Evolutionary conservation across 2,113 vertebrate species (phyloP), one percentile per base, ranked within the genome.

Genomic region (Chionodraco myersi): DNA sequence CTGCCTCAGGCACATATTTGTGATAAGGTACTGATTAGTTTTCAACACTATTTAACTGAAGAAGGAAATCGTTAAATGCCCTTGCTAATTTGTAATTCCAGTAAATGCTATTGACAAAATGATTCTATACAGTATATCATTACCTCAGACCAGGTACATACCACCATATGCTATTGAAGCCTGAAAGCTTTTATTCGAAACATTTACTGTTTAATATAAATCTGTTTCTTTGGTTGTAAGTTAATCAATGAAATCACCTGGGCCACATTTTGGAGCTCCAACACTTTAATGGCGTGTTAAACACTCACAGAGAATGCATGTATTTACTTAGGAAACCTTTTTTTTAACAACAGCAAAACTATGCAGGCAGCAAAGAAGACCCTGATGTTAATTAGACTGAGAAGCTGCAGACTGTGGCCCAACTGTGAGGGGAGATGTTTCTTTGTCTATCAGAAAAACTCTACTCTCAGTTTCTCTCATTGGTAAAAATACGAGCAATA

Each of bases 331-430:
- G 13, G 21, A 59, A 30, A 45, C 1, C 0, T 21, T 30, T 26
- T 47, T 72, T 67, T 8, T 6, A 6, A 67, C 36, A 16, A 16
- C 5, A 63, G 15, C 10, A 51, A 62, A 58, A 57, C 57, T 10
- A 10, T 66, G 16, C 26, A 49, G 47, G 44, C 48, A 60, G 16
- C 48, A 18, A 52, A 58, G 44, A 47, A 44, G 15, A 2, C 10
- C 4, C 12, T 26, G 26, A 1, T 60, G 10, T 48, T 60, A 36
- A 49, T 26, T 57, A 8, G 10, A 56, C 58, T 70, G 52, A 57
- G 63, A 75, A 60, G 53, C 57, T 75, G 49, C 71, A 67, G 56
- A 74, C 48, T 80, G 53, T 82, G 45, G 71, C 67, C 54, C 62
- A n/a, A 68, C 48, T 26, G 26, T 26, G 26, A 18, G 59, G 59